phyloP scores from a whole-genome alignment of 2,888 invertebrate species.

The Eupelmus urozonus region DNA sequence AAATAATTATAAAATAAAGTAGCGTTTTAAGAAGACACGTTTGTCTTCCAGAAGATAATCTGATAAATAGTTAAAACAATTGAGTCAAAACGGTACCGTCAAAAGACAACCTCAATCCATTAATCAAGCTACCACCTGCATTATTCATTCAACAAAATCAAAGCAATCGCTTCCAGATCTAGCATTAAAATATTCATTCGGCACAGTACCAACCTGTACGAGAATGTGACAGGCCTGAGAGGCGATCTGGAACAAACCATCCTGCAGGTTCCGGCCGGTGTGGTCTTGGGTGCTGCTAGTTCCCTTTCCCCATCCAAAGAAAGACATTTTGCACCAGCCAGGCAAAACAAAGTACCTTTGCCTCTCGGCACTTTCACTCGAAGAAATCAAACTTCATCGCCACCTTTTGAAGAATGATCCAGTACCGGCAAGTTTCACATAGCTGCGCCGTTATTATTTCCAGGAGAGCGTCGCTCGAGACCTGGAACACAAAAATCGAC shows the following conservation, averaged over 20 bases:
- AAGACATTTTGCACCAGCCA: slow-evolving; percentile 69
- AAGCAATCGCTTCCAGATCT: too few relatives aligned
- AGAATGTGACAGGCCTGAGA: slow-evolving; percentile 88
- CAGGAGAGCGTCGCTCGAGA: not conserved
- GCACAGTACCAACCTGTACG: too few relatives aligned
- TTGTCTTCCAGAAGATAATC: too few relatives aligned
- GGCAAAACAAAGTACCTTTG: slow-evolving; percentile 1
- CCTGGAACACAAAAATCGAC: slow-evolving; percentile 17
- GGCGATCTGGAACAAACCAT: slow-evolving; percentile 87
- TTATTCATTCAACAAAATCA: too few relatives aligned
- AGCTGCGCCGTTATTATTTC: slow-evolving; percentile 11
- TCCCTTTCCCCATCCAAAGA: slow-evolving; percentile 71
- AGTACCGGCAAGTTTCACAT: not conserved
- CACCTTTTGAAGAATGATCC: not conserved
- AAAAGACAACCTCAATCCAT: too few relatives aligned
- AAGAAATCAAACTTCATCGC: slow-evolving; percentile 43
- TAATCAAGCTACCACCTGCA: too few relatives aligned
- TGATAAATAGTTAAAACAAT: too few relatives aligned
- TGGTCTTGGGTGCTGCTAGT: slow-evolving; percentile 63
- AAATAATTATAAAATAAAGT: too few relatives aligned
- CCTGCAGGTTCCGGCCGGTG: slow-evolving; percentile 82
- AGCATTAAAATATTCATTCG: too few relatives aligned
- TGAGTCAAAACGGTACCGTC: too few relatives aligned
- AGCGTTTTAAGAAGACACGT: too few relatives aligned
- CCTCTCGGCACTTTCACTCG: not conserved